Percentiles rank a stretch among this genome's conserved stretches.
Evolutionary conservation across 1,140 invertebrate genomes (phyloP).

Genomic region (Lysiphlebus fabarum): DNA sequence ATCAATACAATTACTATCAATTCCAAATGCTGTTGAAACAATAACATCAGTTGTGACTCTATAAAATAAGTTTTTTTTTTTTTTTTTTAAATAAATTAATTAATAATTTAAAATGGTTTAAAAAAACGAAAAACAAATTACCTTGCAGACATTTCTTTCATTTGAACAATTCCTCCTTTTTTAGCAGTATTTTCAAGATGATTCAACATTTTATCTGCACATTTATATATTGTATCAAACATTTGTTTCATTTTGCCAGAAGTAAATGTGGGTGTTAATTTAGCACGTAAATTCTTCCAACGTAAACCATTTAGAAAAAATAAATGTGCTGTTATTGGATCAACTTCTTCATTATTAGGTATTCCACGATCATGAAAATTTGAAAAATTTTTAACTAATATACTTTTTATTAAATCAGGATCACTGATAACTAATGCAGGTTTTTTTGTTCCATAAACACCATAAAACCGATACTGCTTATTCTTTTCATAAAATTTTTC

Average conservation of each 20-base stretch:
- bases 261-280: conserved; percentile 59
- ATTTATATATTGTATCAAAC: conserved; percentile 52
- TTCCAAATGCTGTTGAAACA: conserved; percentile 58
- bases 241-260: conserved; percentile 59
- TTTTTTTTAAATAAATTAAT: no score
- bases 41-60: conserved; percentile 61
- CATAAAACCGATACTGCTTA: conserved; percentile 32
- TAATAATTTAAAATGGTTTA: background rate
- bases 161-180: conserved; percentile 31
- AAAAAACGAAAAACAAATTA: conserved; percentile 7
- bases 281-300: conserved; percentile 56
- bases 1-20: conserved; percentile 56
- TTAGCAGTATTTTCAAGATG: conserved; percentile 31
- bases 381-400: conserved; percentile 54
- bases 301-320: conserved; percentile 48
- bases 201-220: conserved; percentile 42
- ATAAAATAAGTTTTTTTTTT: no score
- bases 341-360: conserved; percentile 51
- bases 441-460: conserved; percentile 53
- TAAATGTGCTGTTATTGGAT: conserved; percentile 56
- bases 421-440: conserved; percentile 54
- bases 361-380: conserved; percentile 53
- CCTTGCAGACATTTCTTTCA: conserved; percentile 55
- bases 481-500: conserved; percentile 24
- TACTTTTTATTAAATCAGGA: conserved; percentile 51